These are phyloP conservation scores for Hirtodrosophila duncani DNA, from an alignment of 2,888 invertebrate genomes.

Conservation along the genomic window DNA sequence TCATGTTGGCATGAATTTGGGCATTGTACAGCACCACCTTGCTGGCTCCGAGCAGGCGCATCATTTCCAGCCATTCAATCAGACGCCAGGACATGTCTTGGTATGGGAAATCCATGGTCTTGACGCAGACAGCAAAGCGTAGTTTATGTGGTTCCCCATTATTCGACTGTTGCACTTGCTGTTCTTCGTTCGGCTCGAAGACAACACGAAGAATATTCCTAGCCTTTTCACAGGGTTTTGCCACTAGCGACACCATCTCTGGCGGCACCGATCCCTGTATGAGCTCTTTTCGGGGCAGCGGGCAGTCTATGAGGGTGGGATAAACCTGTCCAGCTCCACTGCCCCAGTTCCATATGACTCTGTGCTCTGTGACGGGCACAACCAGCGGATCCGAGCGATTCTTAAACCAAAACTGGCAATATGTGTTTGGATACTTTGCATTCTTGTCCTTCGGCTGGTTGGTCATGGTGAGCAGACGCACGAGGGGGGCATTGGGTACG, in stretches of 20 bases:
- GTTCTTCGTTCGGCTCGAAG: conserved; percentile 81
- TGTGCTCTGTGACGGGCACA: conserved; percentile 89
- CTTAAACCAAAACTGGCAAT: conserved; percentile 93
- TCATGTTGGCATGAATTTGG: conserved; percentile 92
- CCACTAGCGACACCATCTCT: conserved; percentile 87
- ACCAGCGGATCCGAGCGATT: conserved; percentile 86
- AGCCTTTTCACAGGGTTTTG: conserved; percentile 87
- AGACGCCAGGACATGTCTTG: conserved; percentile 91
- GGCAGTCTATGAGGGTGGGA: conserved; percentile 91
- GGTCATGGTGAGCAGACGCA: conserved; percentile 91
- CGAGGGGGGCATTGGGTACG: conserved; percentile 87
- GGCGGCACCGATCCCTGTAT: conserved; percentile 27
- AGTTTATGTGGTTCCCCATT: background rate
- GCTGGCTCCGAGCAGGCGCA: conserved; percentile 91
- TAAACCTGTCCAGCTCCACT: conserved; percentile 90
- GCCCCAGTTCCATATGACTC: conserved; percentile 96
- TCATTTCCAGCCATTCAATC: conserved; percentile 94
- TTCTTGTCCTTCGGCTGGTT: conserved; percentile 85
- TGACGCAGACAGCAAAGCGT: conserved; percentile 93
- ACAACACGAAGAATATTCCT: conserved; percentile 89
- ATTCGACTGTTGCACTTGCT: background rate
- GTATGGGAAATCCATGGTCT: conserved; percentile 93
- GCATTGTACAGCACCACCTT: conserved; percentile 93
- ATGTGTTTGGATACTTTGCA: conserved; percentile 78
- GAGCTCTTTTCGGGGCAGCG: conserved; percentile 82